Evolutionary conservation across 1,140 invertebrate genomes (phyloP), one percentile per base, ranked within the genome.

Genomic region (Cardiocondyla obscurior): DNA sequence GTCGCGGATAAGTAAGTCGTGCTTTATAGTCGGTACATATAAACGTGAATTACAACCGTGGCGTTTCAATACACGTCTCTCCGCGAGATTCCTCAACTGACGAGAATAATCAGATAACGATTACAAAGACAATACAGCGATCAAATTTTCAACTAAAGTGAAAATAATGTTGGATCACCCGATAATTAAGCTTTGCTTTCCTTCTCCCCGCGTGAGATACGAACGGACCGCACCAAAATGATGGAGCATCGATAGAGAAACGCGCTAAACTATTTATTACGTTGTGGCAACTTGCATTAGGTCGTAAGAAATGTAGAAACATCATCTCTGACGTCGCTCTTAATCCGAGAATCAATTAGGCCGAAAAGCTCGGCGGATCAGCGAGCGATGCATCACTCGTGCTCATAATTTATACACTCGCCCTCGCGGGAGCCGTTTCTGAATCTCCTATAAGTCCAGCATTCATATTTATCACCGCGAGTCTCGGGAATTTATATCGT

Each of bases 261-360:
- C 14, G 14, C 10, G 49, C 39, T 36, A 16, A 44, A 60, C 12
- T 60, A 60, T 74, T 74, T 33, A 53, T 55, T 39, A 42, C 46
- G 25, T 67, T 39, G 46, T 51, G 33, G 58, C 74, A 39, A 79
- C n/a, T 46, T 53, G 44, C 62, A 55, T 53, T 39, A 53, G 74
- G 14, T 44, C 36, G 53, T 65, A 25, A 36, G 46, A 36, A 46
- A 77, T 76, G 58, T 36, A 65, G 73, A 39, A 67, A 42, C 46
- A 39, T 79, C 74, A 39, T 39, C 16, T 53, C n/a, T 55, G 33
- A 69, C 46, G 62, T 69, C 33, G 62, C 62, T 69, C 62, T 79
- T 79, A 79, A 79, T 79, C 74, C 53, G 74, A 79, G 25, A 79
- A 79, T 79, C 62, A 79, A 79, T 79, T 79, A 79, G 62, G 46